Percentiles rank a stretch among this genome's conserved stretches.
Evolutionary conservation across 1,140 invertebrate species (phyloP).

Genomic region (Papilio helenus): DNA sequence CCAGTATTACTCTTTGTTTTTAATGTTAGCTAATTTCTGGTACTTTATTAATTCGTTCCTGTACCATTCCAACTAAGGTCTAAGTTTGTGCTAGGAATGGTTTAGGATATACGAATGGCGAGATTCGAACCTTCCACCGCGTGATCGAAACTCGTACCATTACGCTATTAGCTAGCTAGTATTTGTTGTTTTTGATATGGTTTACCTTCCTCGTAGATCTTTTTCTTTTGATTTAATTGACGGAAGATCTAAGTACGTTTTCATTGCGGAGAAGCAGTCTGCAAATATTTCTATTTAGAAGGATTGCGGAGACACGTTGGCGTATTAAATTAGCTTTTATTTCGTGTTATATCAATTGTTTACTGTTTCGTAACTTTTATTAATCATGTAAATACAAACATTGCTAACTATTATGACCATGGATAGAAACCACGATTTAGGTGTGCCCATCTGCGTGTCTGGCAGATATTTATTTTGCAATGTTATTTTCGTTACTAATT

Average conservation of each 20-base stretch:
- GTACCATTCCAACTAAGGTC: too few relatives aligned
- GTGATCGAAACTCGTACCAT: too few relatives aligned
- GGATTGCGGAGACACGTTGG: not conserved
- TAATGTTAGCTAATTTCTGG: too few relatives aligned
- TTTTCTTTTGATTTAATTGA: too few relatives aligned
- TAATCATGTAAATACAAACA: not conserved
- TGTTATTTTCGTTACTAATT: constrained; percentile 49
- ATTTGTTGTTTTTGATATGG: not conserved
- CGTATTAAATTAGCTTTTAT: not conserved
- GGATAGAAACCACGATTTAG: constrained; percentile 28
- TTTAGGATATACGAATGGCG: too few relatives aligned
- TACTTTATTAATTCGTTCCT: too few relatives aligned
- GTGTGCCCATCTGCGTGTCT: constrained; percentile 58
- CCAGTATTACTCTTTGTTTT: too few relatives aligned
- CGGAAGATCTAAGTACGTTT: too few relatives aligned
- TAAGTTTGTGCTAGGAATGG: too few relatives aligned
- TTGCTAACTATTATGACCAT: not conserved
- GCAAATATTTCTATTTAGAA: not conserved
- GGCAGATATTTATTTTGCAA: constrained; percentile 51
- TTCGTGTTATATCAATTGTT: not conserved
- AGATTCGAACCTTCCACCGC: too few relatives aligned
- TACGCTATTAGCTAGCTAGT: not conserved
- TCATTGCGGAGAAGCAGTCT: not conserved
- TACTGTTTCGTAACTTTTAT: not conserved
- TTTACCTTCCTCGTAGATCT: too few relatives aligned